Conservation (phyloP, 1,140 invertebrate genomes). For the Drosophila seguyi region DNA sequence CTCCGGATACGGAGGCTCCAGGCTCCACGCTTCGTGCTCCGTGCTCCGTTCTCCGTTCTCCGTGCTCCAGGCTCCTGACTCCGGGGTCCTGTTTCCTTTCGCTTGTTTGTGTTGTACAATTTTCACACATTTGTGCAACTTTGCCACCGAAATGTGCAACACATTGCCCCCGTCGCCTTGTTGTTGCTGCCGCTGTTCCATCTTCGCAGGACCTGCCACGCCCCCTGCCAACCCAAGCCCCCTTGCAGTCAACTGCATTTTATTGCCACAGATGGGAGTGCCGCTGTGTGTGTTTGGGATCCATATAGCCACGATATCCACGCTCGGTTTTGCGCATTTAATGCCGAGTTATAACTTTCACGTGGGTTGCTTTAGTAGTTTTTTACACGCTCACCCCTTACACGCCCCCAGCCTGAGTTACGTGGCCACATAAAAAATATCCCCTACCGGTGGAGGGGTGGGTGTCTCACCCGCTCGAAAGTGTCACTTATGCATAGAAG, state of each 20-base stretch:
- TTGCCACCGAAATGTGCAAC: conserved; percentile 78
- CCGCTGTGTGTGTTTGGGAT: conserved; percentile 27
- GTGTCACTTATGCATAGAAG: conserved; percentile 49
- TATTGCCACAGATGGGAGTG: conserved; percentile 56
- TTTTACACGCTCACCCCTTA: conserved; percentile 8
- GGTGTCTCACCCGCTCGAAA: not conserved
- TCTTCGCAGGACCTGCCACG: conserved; percentile 50
- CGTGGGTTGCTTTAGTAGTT: conserved; percentile 75
- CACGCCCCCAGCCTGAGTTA: conserved; percentile 10
- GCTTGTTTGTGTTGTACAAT: conserved; percentile 68
- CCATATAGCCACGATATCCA: conserved; percentile 58
- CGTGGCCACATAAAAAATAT: conserved; percentile 47
- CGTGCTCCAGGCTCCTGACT: conserved; percentile 24
- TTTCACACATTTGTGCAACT: conserved; percentile 79
- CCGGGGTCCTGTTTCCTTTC: conserved; percentile 45
- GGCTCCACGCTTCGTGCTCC: not conserved
- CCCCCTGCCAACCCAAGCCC: not conserved
- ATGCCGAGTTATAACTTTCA: conserved; percentile 75
- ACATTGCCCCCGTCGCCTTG: conserved; percentile 65
- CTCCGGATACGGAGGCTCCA: conserved; percentile 26
- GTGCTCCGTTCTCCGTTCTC: not conserved
- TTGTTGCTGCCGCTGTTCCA: conserved; percentile 45
- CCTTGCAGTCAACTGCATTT: conserved; percentile 72
- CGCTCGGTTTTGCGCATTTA: conserved; percentile 72
- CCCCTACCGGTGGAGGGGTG: not conserved